These are phyloP conservation scores for Sesamia nonagrioides DNA, from an alignment of 1,140 invertebrate genomes.

Conservation along the genomic window DNA sequence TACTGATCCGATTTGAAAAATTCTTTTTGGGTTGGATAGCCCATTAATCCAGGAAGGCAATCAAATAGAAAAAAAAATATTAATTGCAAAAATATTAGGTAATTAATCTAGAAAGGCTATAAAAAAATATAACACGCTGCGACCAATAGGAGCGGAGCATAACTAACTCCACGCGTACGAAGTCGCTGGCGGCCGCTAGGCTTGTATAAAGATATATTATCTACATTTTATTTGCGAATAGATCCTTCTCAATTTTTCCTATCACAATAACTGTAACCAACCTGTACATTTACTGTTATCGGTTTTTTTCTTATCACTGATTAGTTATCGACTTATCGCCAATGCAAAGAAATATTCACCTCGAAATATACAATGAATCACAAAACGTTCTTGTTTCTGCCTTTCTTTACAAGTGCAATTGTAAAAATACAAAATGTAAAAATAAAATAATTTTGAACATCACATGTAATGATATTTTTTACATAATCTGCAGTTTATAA, in stretches of 20 bases:
- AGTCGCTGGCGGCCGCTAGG: too few species aligned
- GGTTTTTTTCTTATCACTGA: constrained; percentile 79
- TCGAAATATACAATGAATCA: constrained; percentile 65
- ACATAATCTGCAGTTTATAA: constrained; percentile 35
- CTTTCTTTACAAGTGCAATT: constrained; percentile 15
- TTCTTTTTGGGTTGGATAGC: too few species aligned
- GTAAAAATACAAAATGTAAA: background rate
- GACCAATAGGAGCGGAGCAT: too few species aligned
- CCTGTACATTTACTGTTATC: constrained; percentile 73
- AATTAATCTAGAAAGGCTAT: too few species aligned
- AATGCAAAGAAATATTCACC: constrained; percentile 75
- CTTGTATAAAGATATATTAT: background rate
- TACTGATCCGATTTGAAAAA: too few species aligned
- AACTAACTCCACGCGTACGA: too few species aligned
- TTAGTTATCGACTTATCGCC: constrained; percentile 82
- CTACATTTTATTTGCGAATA: too few species aligned
- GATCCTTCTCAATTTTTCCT: background rate
- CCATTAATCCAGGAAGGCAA: too few species aligned
- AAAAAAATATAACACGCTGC: too few species aligned
- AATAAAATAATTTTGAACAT: constrained; percentile 6
- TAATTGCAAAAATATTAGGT: too few species aligned
- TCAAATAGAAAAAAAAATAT: too few species aligned
- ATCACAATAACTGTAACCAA: constrained; percentile 43
- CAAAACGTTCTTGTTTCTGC: background rate
- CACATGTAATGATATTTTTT: constrained; percentile 26